Evolutionary conservation across 2,888 invertebrate species (phyloP).

Genomic region (Epinotia nisella): DNA sequence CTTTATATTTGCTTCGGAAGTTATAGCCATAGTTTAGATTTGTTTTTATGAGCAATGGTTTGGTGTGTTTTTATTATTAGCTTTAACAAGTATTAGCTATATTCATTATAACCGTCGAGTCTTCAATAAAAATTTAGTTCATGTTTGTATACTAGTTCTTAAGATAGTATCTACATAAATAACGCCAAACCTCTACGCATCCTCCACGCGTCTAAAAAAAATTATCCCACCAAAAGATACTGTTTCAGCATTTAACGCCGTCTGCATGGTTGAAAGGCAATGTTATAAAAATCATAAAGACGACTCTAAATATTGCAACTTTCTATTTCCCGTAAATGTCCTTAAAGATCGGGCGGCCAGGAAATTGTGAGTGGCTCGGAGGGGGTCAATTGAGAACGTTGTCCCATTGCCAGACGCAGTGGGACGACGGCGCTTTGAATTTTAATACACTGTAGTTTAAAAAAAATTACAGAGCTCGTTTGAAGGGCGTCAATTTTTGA

Average conservation of each 20-base stretch:
- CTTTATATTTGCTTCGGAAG: constrained; percentile 64
- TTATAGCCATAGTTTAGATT: constrained; percentile 66
- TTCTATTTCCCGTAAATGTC: constrained; percentile 42
- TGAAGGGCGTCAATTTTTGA: constrained; percentile 47
- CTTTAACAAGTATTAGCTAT: too few species aligned
- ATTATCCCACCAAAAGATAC: constrained; percentile 40
- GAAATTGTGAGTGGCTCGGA: constrained; percentile 44
- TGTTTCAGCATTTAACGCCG: constrained; percentile 38
- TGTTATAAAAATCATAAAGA: constrained; percentile 44
- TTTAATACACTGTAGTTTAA: constrained; percentile 56
- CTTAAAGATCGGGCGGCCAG: constrained; percentile 40
- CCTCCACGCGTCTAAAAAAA: constrained; percentile 29
- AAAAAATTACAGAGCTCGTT: constrained; percentile 48
- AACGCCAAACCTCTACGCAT: constrained; percentile 20
- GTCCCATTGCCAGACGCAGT: constrained; percentile 49
- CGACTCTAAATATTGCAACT: constrained; percentile 40
- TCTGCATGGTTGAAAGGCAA: constrained; percentile 34
- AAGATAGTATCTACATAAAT: constrained; percentile 20
- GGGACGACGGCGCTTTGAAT: constrained; percentile 52
- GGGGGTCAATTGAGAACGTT: constrained; percentile 53
- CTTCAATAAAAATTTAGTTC: background rate
- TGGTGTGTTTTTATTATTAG: constrained; percentile 25
- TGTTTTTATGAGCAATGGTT: constrained; percentile 67
- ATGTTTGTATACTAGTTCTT: background rate
- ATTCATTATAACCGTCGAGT: background rate